A percentile compares a stretch with the other conserved stretches of the same genome.
Evolutionary conservation across 2,888 invertebrate genomes (phyloP).

Genomic region (Scrobipalpa costella): DNA sequence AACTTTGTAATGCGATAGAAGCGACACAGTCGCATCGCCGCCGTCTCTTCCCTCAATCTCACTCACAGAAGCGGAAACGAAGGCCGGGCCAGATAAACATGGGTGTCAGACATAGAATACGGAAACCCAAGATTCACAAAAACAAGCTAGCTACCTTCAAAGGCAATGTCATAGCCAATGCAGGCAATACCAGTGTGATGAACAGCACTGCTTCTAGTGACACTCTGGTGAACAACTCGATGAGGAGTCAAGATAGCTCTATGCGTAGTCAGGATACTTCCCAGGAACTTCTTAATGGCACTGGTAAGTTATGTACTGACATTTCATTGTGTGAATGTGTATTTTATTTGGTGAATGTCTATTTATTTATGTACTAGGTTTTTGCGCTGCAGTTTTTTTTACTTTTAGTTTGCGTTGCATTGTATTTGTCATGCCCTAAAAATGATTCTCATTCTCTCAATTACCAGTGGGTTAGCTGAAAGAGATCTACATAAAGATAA

Average conservation of each 20-base stretch:
- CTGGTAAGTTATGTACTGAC: constrained; percentile 52
- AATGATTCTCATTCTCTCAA: too few relatives aligned
- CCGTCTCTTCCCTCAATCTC: constrained; percentile 52
- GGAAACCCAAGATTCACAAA: constrained; percentile 80
- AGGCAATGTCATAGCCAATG: background rate
- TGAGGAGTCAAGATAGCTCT: constrained; percentile 44
- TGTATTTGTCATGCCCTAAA: too few relatives aligned
- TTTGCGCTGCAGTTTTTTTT: too few relatives aligned
- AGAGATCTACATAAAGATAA: too few relatives aligned
- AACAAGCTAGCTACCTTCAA: constrained; percentile 38
- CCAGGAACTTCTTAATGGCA: constrained; percentile 50
- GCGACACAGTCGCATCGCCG: constrained; percentile 47
- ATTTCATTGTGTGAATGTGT: too few relatives aligned
- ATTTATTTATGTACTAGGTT: too few relatives aligned
- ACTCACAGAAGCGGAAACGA: constrained; percentile 55
- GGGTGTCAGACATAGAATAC: constrained; percentile 84
- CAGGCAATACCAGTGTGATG: constrained; percentile 32
- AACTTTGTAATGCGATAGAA: constrained; percentile 63
- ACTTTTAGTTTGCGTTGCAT: too few relatives aligned
- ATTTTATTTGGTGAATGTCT: too few relatives aligned
- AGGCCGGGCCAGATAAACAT: constrained; percentile 83
- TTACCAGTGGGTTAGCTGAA: too few relatives aligned
- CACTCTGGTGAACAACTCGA: constrained; percentile 37
- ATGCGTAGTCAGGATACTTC: constrained; percentile 61
- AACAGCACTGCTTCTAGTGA: constrained; percentile 42